phyloP scores from a whole-genome alignment of 2,888 invertebrate species.

The Cryptus armator region DNA sequence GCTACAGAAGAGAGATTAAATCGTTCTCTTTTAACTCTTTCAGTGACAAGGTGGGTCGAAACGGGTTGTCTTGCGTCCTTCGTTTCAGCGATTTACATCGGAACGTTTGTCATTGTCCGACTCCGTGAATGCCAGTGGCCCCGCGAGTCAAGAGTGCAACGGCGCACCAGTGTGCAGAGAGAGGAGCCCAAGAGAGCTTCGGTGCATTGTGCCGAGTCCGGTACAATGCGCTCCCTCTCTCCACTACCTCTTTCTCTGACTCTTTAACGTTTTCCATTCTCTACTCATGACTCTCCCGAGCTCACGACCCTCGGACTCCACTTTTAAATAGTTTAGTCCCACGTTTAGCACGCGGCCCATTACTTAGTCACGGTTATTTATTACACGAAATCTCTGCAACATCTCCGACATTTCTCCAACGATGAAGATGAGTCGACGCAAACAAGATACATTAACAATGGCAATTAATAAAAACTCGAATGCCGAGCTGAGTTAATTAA shows the following conservation, averaged over 20 bases:
- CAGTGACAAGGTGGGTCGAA: slow-evolving; percentile 68
- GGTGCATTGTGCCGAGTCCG: slow-evolving; percentile 54
- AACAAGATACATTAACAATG: neutral
- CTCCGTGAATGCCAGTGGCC: slow-evolving; percentile 56
- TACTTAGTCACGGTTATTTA: slow-evolving; percentile 57
- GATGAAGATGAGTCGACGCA: slow-evolving; percentile 23
- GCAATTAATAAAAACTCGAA: neutral
- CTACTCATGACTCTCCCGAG: slow-evolving; percentile 26
- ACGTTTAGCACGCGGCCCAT: slow-evolving; percentile 64
- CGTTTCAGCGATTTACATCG: slow-evolving; percentile 71
- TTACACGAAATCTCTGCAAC: slow-evolving; percentile 47
- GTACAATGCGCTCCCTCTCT: slow-evolving; percentile 58
- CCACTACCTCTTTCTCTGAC: slow-evolving; percentile 14
- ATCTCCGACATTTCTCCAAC: slow-evolving; percentile 35
- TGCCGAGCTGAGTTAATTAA: slow-evolving; percentile 5
- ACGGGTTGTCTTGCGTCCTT: slow-evolving; percentile 65
- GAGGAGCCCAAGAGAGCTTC: slow-evolving; percentile 53
- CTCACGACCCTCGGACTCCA: slow-evolving; percentile 62
- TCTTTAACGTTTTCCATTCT: slow-evolving; percentile 31
- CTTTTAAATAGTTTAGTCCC: slow-evolving; percentile 73
- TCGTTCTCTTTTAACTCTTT: slow-evolving; percentile 64
- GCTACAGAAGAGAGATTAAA: slow-evolving; percentile 62
- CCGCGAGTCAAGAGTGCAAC: slow-evolving; percentile 69
- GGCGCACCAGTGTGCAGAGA: slow-evolving; percentile 39
- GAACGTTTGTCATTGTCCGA: slow-evolving; percentile 74